Conservation (phyloP, 2,113 vertebrate species). For the Chaenocephalus aceratus region DNA sequence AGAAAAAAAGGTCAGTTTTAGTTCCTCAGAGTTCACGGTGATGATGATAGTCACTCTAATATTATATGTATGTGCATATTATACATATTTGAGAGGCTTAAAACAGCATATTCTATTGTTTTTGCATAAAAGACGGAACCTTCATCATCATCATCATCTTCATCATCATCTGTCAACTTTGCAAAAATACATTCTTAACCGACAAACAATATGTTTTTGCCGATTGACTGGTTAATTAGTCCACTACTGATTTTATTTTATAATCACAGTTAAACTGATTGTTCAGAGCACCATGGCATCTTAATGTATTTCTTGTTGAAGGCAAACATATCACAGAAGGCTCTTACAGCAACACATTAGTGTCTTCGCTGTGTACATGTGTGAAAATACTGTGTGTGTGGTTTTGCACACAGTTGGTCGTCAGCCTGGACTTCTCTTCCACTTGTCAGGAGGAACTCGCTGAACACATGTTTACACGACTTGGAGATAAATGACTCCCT, state of each 20-base stretch:
- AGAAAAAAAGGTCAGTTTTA: too few relatives aligned
- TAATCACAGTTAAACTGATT: neutral
- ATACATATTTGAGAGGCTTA: too few relatives aligned
- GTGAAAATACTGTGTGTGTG: constrained; percentile 3
- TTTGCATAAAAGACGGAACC: too few relatives aligned
- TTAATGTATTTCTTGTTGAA: neutral
- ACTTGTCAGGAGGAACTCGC: constrained; percentile 15
- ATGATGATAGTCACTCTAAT: too few relatives aligned
- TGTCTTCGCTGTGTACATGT: neutral
- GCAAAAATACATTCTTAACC: too few relatives aligned
- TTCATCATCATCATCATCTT: too few relatives aligned
- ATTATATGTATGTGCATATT: too few relatives aligned
- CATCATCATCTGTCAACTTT: too few relatives aligned
- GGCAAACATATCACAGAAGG: neutral
- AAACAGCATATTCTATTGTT: too few relatives aligned
- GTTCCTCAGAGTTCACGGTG: too few relatives aligned
- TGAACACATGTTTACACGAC: constrained; percentile 40
- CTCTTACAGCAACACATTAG: neutral
- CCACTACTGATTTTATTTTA: neutral
- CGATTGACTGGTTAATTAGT: too few relatives aligned
- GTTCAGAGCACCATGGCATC: neutral
- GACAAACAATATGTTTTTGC: too few relatives aligned
- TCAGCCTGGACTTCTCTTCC: constrained; percentile 18
- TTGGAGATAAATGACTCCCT: constrained; percentile 51
- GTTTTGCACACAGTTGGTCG: neutral